phyloP scores from a whole-genome alignment of 2,888 invertebrate genomes.

The Mantis religiosa region DNA sequence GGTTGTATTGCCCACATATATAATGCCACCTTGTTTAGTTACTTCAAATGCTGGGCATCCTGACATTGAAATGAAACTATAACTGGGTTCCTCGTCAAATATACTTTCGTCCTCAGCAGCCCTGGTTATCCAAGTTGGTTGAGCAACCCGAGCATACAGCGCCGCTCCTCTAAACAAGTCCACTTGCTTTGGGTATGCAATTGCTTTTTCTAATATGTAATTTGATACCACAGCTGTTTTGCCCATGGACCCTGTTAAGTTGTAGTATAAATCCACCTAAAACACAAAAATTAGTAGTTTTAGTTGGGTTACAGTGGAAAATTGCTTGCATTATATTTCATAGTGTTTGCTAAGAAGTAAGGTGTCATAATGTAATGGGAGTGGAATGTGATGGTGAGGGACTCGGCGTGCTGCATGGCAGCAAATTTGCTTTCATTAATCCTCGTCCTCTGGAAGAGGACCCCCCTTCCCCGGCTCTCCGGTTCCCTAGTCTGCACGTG shows the following conservation, averaged over 20 bases:
- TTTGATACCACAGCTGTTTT: not conserved
- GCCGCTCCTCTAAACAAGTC: not conserved
- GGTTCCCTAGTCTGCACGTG: too few relatives aligned
- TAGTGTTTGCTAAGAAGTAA: too few relatives aligned
- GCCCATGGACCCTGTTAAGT: not conserved
- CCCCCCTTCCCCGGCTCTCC: too few relatives aligned
- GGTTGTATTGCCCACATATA: not conserved
- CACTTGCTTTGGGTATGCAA: not conserved
- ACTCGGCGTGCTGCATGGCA: too few relatives aligned
- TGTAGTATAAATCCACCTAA: not conserved
- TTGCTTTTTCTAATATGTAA: not conserved
- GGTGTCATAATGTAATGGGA: too few relatives aligned
- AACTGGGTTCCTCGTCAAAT: not conserved
- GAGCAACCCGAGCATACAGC: not conserved
- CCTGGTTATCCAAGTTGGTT: not conserved
- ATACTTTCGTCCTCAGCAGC: fast-evolving
- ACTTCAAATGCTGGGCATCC: not conserved
- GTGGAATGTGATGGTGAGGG: too few relatives aligned
- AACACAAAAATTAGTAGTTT: not conserved
- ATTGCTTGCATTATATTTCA: not conserved
- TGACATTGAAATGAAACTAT: not conserved
- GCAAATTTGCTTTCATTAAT: too few relatives aligned
- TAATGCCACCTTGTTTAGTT: not conserved
- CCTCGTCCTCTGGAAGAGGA: too few relatives aligned
- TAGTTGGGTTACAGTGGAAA: not conserved